These are phyloP conservation scores for Troilus luridus DNA, from an alignment of 2,888 invertebrate genomes.

Conservation along the genomic window DNA sequence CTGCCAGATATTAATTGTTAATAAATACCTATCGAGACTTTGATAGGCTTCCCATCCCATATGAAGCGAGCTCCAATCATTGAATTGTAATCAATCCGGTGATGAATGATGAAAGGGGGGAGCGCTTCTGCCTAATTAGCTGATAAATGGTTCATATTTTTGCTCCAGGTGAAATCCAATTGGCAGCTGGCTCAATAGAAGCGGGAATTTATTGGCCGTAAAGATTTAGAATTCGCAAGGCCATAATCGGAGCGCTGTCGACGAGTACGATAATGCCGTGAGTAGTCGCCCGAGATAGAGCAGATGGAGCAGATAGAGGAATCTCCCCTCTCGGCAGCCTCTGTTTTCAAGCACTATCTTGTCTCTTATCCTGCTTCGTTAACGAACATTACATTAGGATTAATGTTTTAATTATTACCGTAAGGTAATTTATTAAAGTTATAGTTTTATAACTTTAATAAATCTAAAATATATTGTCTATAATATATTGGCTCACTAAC, in stretches of 20 bases:
- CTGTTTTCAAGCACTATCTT: neutral
- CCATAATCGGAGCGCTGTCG: constrained; percentile 4
- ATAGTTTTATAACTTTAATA: too few species aligned
- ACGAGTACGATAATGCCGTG: constrained; percentile 17
- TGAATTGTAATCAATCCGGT: neutral
- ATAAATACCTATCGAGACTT: neutral
- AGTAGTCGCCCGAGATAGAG: neutral
- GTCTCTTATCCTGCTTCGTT: neutral
- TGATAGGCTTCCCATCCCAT: neutral
- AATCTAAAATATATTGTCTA: too few species aligned
- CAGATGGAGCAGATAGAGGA: neutral
- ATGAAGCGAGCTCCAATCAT: neutral
- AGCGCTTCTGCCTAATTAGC: neutral
- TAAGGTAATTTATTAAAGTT: too few species aligned
- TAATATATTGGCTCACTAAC: too few species aligned
- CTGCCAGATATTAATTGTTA: neutral
- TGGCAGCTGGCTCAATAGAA: constrained; percentile 12
- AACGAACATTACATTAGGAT: neutral
- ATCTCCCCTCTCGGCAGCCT: neutral
- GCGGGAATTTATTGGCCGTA: constrained; percentile 1
- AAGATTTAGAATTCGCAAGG: constrained; percentile 42
- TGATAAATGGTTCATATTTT: constrained; percentile 41
- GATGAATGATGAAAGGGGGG: neutral
- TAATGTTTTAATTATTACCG: neutral
- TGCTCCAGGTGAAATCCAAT: constrained; percentile 26